Base-by-base conservation (phyloP, 1,140 invertebrate genomes). In the Achatina immaculata region DNA sequence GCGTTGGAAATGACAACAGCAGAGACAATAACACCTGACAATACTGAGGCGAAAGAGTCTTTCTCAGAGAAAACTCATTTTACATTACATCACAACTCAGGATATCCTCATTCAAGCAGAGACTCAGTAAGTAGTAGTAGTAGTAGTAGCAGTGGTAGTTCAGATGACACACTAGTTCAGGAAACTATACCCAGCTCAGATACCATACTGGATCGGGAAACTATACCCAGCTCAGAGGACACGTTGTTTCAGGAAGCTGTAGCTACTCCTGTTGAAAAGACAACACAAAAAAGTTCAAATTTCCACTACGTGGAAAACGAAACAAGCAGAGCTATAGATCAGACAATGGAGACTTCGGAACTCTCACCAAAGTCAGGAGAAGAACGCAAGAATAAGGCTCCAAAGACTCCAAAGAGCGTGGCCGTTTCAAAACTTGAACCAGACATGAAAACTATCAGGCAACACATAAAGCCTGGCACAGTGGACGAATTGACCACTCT, bases 361-460 rank as follows among this genome's bases (percentile, higher is more conserved):
- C 38, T 40, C 4, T 78, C 58, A 68, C 40, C 40, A 0, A 43
- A 43, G 38, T 68, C 76, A 11, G 34, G 38, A 16, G 11, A 66
- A 43, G 58, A 38, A 9, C 38, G 62, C 4, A 68, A 55, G 55
- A 68, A 48, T 51, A 40, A 40, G 21, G 58, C 21, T 1, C 36
- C 34, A 2, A 16, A 1, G 43, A 9, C 51, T 36, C 55, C 31
- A 3, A 14, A 21, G 51, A 31, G 7, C 21, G 36, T 78, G 0
- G 65, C 31, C 2, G 76, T 78, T 28, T 66, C 76, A 58, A 78
- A 69, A 34, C 65, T 78, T 0, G 16, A 42, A 43, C 19, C 76
- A 7, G 62, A 68, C 21, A 62, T 78, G 40, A 80, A 80, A 45
- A 72, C 78, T n/a, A 68, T 80, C n/a, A 66, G 78, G 28, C 66